A percentile compares a stretch with the other conserved stretches of the same genome.
Conservation (phyloP, 2,797 vertebrate genomes). For the Hemibagrus guttatus region DNA sequence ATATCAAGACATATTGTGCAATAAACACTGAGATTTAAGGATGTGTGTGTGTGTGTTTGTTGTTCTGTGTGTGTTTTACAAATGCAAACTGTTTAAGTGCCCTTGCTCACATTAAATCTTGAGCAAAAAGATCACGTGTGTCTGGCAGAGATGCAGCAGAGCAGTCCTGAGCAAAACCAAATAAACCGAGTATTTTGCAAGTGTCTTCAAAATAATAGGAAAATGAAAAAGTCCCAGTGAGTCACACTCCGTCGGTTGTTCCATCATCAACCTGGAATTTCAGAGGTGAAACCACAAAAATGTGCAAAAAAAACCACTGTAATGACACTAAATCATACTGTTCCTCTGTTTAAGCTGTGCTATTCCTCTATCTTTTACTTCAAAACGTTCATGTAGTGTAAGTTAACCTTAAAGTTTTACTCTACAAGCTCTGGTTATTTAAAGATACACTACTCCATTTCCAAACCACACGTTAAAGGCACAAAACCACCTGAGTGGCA, state of each 20-base stretch:
- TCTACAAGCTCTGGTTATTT: background rate
- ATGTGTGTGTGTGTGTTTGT: background rate
- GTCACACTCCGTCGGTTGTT: background rate
- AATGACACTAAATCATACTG: background rate
- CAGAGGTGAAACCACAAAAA: constrained; percentile 7
- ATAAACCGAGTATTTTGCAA: background rate
- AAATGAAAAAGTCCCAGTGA: background rate
- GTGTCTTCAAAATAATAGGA: constrained; percentile 15
- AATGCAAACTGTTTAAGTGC: background rate
- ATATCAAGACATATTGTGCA: background rate
- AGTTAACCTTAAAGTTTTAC: background rate
- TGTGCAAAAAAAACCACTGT: background rate
- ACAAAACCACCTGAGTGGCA: background rate
- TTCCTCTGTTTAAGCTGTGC: background rate
- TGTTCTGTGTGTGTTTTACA: background rate
- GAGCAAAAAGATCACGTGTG: background rate
- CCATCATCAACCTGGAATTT: constrained; percentile 12
- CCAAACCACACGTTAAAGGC: background rate
- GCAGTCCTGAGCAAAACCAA: background rate
- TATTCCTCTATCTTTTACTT: background rate
- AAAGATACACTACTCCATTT: background rate
- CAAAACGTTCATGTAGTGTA: background rate
- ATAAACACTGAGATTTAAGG: background rate
- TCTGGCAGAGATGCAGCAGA: background rate
- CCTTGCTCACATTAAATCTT: background rate